Percentiles rank a stretch among this genome's conserved stretches.
Conservation (phyloP, 2,113 vertebrate genomes). For the Caranx melampygus region DNA sequence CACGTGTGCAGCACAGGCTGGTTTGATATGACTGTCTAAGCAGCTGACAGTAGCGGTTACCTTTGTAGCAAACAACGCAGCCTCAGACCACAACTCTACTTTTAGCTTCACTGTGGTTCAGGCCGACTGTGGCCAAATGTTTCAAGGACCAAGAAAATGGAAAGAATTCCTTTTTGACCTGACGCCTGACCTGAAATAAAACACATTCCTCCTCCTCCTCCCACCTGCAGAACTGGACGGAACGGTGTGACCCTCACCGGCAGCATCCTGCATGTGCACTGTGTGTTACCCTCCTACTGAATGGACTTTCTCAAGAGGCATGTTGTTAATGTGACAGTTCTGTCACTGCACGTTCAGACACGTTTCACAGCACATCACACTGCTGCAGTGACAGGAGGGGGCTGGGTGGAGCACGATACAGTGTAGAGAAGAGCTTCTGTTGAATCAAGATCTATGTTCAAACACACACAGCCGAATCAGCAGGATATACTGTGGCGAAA, state of each 20-base stretch:
- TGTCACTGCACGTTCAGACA: slow-evolving; percentile 9
- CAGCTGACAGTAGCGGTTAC: background rate
- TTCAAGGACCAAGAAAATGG: slow-evolving; percentile 40
- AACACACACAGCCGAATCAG: slow-evolving; percentile 27
- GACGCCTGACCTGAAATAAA: slow-evolving; percentile 17
- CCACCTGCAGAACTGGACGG: background rate
- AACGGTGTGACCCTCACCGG: background rate
- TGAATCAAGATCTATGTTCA: slow-evolving; percentile 23
- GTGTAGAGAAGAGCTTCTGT: slow-evolving; percentile 27
- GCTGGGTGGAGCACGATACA: background rate
- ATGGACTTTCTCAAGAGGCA: background rate
- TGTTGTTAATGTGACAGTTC: background rate
- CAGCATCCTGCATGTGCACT: background rate
- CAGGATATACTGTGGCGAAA: slow-evolving; percentile 59
- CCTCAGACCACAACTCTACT: slow-evolving; percentile 19
- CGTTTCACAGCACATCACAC: slow-evolving; percentile 49
- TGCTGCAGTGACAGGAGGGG: background rate
- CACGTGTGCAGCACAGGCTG: background rate
- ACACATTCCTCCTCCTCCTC: slow-evolving; percentile 4
- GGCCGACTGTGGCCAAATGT: slow-evolving; percentile 38
- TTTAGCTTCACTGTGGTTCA: slow-evolving; percentile 27
- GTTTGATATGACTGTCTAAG: background rate
- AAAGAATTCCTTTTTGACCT: slow-evolving; percentile 42
- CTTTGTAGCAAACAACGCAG: slow-evolving; percentile 9
- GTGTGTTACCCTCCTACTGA: background rate